Base-by-base conservation (phyloP, 2,888 invertebrate species). In the Pristionchus fissidentatus region DNA sequence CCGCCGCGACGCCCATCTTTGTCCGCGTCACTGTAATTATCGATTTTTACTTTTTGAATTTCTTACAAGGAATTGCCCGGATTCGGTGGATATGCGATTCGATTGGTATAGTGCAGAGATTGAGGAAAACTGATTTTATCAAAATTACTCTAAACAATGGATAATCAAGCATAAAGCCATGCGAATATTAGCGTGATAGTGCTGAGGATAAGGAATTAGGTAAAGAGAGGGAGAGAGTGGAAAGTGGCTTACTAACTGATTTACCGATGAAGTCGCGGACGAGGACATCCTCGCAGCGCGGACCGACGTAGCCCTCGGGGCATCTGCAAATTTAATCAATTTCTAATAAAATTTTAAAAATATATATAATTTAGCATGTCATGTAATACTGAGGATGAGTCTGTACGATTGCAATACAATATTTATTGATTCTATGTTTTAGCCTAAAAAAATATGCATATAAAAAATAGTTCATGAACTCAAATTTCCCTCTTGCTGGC, bases 1-100 rank as follows among this genome's bases (percentile, higher is more conserved):
- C 81, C 29, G 81, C 81, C 3, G 81, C 81, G 32, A 46, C 81
- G 8, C 81, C 81, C 15, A 81, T 46, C 62, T 81, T 81, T 10
- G 81, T 38, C 0, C 46, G 35, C 13, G 60, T 62, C 4, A 81
- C 81, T 81, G 81, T 3, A 81, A 81, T 0, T 2, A 43, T 22
- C 3, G 10, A 32, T 10, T 60, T 60, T 29, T 32, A 8, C 52
- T 3, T n/a, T 3, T 52, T 3, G 15, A 4, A 52, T 52, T 52
- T 52, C 52, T n/a, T n/a, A n/a, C n/a, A n/a, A n/a, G n/a, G n/a
- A n/a, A n/a, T n/a, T n/a, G n/a, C n/a, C n/a, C n/a, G n/a, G n/a
- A n/a, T n/a, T n/a, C n/a, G n/a, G n/a, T 15, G 22, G 52, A 52
- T 52, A 22, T 15, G 52, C 52, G 22, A 22, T 10, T 52, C 13